Evolutionary conservation across 2,113 vertebrate genomes (phyloP), one percentile per base, ranked within the genome.

Genomic region (Helogale parvula): DNA sequence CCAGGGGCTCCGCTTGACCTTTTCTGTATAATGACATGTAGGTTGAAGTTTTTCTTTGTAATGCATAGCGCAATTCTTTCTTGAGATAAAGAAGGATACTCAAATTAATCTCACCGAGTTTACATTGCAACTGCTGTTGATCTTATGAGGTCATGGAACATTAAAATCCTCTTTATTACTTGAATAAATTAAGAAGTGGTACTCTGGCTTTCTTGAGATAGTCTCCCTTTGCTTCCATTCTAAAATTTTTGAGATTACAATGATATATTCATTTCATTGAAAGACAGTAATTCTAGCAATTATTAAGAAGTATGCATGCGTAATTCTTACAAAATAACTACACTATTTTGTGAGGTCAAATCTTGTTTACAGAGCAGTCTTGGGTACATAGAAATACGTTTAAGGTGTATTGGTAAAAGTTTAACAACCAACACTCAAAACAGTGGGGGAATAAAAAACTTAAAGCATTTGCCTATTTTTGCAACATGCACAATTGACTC

Each of bases 181-280:
- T 79, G 66, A 80, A 15, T 87, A 35, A 79, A 80, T 35, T 0
- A 14, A 72, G 4, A 54, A 0, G 0, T 88, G 93, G 47, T 71
- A 93, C 19, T 85, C 76, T 72, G 14, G 66, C 15, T 69, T 93
- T 63, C 88, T 33, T 35, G 41, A 38, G 2, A 13, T 33, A 93
- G 95, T 90, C 50, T 95, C 91, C 68, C 92, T 84, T 72, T 72
- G 86, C 88, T 97, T 31, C 23, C 66, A 33, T 38, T 82, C 60
- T 69, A 63, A 80, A 57, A 68, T 8, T 17, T 86, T 92, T 86
- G 12, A 92, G 27, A 35, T 68, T 52, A 80, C 17, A 86, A 69
- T n/a, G n/a, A 3, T 8, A 35, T 66, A 14, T 60, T 38, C 19
- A 41, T 29, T 29, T 79, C 31, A 47, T 12, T 74, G 23, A 86